Conservation (phyloP, 2,888 invertebrate species). For the Pheosia gnoma region DNA sequence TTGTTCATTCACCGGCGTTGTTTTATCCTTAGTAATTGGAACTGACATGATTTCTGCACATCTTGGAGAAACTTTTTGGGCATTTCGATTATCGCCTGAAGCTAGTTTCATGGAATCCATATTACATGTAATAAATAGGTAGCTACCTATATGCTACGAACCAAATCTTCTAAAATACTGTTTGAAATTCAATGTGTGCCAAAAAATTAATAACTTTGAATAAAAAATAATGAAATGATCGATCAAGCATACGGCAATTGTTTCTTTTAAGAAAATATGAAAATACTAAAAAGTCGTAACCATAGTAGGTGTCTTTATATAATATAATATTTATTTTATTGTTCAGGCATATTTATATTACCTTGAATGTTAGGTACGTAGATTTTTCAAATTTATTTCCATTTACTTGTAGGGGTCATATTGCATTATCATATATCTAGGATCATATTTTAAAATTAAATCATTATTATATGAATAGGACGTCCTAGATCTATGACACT, state of each 20-base stretch:
- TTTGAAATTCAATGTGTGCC: background rate
- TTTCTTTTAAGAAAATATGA: background rate
- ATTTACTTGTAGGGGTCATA: too few species aligned
- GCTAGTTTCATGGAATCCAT: conserved; percentile 55
- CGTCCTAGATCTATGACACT: too few species aligned
- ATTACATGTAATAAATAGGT: conserved; percentile 12
- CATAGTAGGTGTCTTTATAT: too few species aligned
- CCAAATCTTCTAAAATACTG: background rate
- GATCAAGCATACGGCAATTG: background rate
- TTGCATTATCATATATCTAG: too few species aligned
- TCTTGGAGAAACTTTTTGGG: conserved; percentile 29
- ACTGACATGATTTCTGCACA: conserved; percentile 18
- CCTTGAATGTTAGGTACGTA: too few species aligned
- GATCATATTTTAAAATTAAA: too few species aligned
- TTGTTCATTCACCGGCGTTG: conserved; percentile 19
- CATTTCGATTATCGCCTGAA: conserved; percentile 56
- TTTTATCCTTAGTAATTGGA: conserved; percentile 19
- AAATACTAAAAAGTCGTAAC: too few species aligned
- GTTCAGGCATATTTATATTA: too few species aligned
- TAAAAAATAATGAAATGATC: background rate
- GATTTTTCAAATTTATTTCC: too few species aligned
- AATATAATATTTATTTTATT: too few species aligned
- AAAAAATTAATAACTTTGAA: background rate
- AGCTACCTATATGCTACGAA: conserved; percentile 11
- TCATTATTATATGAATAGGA: too few species aligned